Evolutionary conservation across 2,888 invertebrate genomes (phyloP).

Genomic region (Drosophila phalerata): DNA sequence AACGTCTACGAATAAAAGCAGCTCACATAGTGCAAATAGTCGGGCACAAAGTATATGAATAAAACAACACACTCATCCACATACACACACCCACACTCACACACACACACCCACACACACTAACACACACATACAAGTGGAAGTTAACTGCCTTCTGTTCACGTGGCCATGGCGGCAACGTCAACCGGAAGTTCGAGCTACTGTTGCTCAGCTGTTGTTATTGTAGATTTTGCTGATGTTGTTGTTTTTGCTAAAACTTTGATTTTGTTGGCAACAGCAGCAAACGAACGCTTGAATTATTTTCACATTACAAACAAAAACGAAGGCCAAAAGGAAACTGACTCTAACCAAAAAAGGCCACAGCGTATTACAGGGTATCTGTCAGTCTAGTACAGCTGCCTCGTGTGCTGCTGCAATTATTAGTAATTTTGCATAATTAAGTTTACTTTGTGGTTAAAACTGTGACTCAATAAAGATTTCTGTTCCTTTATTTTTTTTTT

Average conservation of each 20-base stretch:
- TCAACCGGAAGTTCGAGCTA: constrained; percentile 50
- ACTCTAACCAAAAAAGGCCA: background rate
- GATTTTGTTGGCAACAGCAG: constrained; percentile 51
- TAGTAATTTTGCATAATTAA: constrained; percentile 44
- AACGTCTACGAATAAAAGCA: constrained; percentile 25
- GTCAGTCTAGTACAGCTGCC: background rate
- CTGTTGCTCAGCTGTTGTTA: constrained; percentile 23
- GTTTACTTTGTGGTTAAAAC: constrained; percentile 24
- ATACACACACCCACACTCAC: constrained; percentile 22
- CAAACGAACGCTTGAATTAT: constrained; percentile 68
- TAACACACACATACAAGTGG: constrained; percentile 40
- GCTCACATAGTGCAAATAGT: constrained; percentile 51
- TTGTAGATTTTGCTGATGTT: too few relatives aligned
- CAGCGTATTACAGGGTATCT: constrained; percentile 11
- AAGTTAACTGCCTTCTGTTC: constrained; percentile 51
- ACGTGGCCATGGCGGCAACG: constrained; percentile 33
- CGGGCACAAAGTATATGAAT: constrained; percentile 58
- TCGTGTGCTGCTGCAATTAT: constrained; percentile 30
- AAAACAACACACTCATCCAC: constrained; percentile 54
- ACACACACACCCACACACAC: constrained; percentile 29
- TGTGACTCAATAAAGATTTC: constrained; percentile 1
- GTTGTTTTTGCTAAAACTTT: constrained; percentile 72
- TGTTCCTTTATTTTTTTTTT: constrained; percentile 5
- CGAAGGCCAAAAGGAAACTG: constrained; percentile 37
- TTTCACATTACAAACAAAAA: constrained; percentile 75